Evolutionary conservation across 2,888 invertebrate species (phyloP).

Genomic region (Harpalus rufipes): DNA sequence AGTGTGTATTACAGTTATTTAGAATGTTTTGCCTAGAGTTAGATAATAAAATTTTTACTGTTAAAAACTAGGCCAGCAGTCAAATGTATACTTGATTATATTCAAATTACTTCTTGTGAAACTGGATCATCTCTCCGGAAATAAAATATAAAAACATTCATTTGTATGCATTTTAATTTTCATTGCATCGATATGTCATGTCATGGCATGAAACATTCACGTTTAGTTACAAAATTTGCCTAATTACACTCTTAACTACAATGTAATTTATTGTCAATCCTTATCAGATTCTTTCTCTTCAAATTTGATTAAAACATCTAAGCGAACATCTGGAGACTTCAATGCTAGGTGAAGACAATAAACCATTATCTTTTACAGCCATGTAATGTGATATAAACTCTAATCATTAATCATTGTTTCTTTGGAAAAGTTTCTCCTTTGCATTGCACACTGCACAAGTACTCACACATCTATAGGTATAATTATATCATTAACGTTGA

Average conservation of each 20-base stretch:
- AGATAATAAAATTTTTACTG: conserved; percentile 30
- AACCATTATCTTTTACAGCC: neutral
- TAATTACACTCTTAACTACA: neutral
- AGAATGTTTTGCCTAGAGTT: conserved; percentile 13
- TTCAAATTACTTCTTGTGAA: conserved; percentile 25
- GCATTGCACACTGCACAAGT: neutral
- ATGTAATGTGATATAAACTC: neutral
- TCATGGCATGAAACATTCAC: neutral
- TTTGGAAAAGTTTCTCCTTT: neutral
- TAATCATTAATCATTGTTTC: conserved; percentile 3
- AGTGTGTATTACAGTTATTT: conserved; percentile 43
- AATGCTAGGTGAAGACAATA: neutral
- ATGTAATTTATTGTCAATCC: neutral
- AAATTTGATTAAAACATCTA: neutral
- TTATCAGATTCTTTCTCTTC: neutral
- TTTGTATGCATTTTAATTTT: conserved; percentile 27
- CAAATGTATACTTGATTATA: conserved; percentile 25
- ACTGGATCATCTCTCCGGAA: conserved; percentile 31
- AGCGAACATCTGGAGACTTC: conserved; percentile 9
- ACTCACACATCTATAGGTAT: neutral
- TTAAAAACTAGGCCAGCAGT: conserved; percentile 32
- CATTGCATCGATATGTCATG: neutral
- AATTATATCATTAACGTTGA: neutral
- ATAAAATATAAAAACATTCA: conserved; percentile 21
- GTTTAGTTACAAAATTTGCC: neutral